Base-by-base conservation (phyloP, 2,888 invertebrate genomes). In the Pseudococcus viburni region DNA sequence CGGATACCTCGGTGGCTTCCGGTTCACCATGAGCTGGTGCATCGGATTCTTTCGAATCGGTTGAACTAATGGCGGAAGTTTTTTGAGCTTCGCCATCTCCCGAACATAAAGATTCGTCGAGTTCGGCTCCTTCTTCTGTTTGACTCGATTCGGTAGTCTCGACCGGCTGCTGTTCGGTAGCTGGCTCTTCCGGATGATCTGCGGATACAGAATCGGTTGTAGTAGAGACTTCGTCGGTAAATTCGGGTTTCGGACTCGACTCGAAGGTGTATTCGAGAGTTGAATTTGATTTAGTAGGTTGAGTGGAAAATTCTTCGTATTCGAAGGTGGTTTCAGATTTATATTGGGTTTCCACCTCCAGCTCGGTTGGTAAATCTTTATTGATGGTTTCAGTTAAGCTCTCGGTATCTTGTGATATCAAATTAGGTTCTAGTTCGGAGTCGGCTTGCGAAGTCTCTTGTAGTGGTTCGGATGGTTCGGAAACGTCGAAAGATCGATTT, bases 11-110 rank as follows among this genome's bases (percentile, higher is more conserved):
- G 17, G 15, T 17, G 1, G 42, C n/a, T 15, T 83, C 42, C 5
- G 19, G 46, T 42, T 83, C 80, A 11, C 46, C 42, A 12, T 39
- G 42, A 83, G 11, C 19, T 46, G 39, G n/a, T 19, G 46, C 7
- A 11, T 46, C 80, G 22, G 33, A 19, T 15, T 83, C 80, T 83
- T 83, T 83, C 33, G 46, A 83, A 6, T 83, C 80, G 22, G n/a
- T 12, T 1, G 80, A 19, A 7, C 39, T 22, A 33, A 33, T 3
- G 26, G 26, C 26, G 26, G 26, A 3, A 33, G 26, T 33, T 22
- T 64, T 64, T 64, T 33, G 73, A 73, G 46, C n/a, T 46, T 42
- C 80, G 39, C 46, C 19, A 19, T 83, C 80, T 46, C 46, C 46
- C 9, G 42, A 46, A 46, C 42, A 83, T 83, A 46, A 19, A 0